These are phyloP conservation scores for Seira sanloemensis DNA, from an alignment of 2,888 invertebrate genomes.

Conservation along the genomic window DNA sequence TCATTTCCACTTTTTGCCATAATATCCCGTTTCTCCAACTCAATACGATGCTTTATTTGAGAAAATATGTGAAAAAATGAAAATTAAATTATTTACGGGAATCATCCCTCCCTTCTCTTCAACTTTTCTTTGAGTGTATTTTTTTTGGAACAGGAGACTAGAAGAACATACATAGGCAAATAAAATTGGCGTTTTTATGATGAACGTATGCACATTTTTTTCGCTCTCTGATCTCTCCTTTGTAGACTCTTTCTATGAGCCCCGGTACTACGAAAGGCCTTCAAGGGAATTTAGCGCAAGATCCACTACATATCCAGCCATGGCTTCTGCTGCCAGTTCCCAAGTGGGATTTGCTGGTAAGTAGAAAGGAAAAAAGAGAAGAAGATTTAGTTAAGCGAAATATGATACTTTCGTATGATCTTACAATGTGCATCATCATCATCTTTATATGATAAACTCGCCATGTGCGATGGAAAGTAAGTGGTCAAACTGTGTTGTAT, in stretches of 20 bases:
- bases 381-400: conserved; percentile 19
- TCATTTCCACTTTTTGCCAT: background rate
- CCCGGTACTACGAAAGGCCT: conserved; percentile 57
- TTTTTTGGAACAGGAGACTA: background rate
- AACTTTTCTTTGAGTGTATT: background rate
- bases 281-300: conserved; percentile 64
- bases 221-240: background rate
- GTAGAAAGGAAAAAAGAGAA: conserved; percentile 14
- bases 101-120: background rate
- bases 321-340: conserved; percentile 51
- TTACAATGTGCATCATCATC: conserved; percentile 14
- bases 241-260: conserved; percentile 54
- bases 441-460: background rate
- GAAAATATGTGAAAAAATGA: background rate
- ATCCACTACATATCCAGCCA: conserved; percentile 64
- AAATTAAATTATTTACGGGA: conserved; percentile 42
- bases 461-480: background rate
- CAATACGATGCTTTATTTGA: too few species aligned
- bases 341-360: conserved; percentile 69
- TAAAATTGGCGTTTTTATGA: conserved; percentile 24
- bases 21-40: background rate
- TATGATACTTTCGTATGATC: conserved; percentile 19
- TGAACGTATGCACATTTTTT: background rate
- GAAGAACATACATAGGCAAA: too few species aligned
- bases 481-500: conserved; percentile 32